Percentiles rank a stretch among this genome's conserved stretches.
phyloP scores from a whole-genome alignment of 2,113 vertebrate genomes.

The Jacana jacana region DNA sequence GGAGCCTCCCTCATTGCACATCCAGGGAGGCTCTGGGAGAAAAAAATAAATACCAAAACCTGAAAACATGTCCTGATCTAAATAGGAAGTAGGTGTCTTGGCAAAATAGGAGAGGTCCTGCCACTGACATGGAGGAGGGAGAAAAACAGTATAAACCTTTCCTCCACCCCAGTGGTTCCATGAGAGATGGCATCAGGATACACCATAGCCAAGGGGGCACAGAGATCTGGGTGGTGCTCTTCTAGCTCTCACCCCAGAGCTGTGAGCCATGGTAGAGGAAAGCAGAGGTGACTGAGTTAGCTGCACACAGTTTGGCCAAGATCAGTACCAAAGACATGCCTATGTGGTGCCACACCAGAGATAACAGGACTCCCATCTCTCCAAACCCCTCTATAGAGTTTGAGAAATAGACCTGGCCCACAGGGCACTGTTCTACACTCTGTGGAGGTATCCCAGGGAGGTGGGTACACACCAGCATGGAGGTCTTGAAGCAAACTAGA shows the following conservation, averaged over 20 bases:
- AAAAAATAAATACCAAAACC: not conserved
- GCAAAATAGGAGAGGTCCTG: not conserved
- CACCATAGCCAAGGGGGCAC: not conserved
- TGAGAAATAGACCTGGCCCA: not conserved
- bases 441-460: not conserved
- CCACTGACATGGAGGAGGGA: not conserved
- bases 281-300: not conserved
- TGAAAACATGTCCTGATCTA: not conserved
- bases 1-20: not conserved
- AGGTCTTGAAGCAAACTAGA: not conserved
- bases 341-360: rapidly evolving
- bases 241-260: not conserved
- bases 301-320: rapidly evolving
- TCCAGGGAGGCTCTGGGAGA: not conserved
- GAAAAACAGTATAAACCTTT: not conserved
- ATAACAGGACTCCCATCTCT: not conserved
- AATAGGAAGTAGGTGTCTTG: not conserved
- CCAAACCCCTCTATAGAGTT: not conserved
- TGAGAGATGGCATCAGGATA: not conserved
- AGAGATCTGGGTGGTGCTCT: not conserved
- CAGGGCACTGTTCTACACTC: rapidly evolving
- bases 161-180: not conserved
- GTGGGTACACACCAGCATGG: not conserved
- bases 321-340: not conserved
- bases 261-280: rapidly evolving